Percentiles rank a stretch among this genome's conserved stretches.
These are phyloP conservation scores for Eretmochelys imbricata DNA, from an alignment of 2,113 vertebrate genomes.

Conservation along the genomic window DNA sequence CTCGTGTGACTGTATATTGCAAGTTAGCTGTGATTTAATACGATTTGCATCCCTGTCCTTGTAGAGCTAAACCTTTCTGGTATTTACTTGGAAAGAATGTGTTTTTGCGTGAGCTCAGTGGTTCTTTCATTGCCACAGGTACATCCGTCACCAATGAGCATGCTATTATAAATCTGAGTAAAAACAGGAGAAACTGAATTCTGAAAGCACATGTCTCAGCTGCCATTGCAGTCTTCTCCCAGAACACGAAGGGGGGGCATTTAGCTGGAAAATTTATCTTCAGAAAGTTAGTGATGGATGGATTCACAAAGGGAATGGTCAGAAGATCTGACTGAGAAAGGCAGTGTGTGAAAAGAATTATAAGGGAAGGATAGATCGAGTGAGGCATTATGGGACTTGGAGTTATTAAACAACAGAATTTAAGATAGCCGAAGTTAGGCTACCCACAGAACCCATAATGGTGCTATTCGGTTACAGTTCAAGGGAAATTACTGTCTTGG, in stretches of 20 bases:
- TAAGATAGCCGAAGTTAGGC: not conserved
- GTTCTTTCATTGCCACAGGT: not conserved
- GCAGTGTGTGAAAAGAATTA: not conserved
- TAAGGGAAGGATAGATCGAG: not conserved
- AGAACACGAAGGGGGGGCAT: not conserved
- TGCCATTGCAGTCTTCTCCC: not conserved
- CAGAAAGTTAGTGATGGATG: not conserved
- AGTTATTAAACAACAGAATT: not conserved
- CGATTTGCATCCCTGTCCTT: not conserved
- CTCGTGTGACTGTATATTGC: not conserved
- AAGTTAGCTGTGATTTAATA: not conserved
- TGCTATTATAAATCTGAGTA: constrained; percentile 9
- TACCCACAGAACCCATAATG: not conserved
- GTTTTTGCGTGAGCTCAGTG: not conserved
- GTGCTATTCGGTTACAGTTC: not conserved
- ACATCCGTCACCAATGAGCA: not conserved
- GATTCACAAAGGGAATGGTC: not conserved
- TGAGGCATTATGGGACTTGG: not conserved
- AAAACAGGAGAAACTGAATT: not conserved
- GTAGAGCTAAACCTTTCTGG: not conserved
- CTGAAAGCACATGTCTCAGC: not conserved
- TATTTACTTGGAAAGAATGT: not conserved
- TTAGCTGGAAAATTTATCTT: not conserved
- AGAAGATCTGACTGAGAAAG: not conserved
- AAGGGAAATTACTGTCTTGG: not conserved